phyloP scores from a whole-genome alignment of 2,113 vertebrate species.

The Amia ocellicauda region DNA sequence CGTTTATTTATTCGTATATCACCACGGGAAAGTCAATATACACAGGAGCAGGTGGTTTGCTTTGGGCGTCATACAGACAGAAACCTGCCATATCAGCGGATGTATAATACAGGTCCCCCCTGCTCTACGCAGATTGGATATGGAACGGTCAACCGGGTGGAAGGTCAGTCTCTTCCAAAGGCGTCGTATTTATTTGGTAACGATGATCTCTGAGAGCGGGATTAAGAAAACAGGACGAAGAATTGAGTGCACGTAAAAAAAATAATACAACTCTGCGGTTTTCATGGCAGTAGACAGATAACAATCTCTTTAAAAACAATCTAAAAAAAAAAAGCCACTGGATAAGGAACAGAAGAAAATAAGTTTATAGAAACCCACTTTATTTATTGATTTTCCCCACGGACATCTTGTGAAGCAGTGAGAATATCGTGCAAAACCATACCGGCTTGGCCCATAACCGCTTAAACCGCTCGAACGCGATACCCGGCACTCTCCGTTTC shows the following conservation, averaged over 20 bases:
- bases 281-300: background rate
- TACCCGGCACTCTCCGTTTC: too few species aligned
- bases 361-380: too few species aligned
- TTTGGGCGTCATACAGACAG: too few species aligned
- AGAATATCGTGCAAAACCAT: too few species aligned
- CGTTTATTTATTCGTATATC: too few species aligned
- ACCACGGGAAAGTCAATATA: too few species aligned
- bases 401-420: too few species aligned
- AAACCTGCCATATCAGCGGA: too few species aligned
- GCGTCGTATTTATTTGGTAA: conserved; percentile 9
- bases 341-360: background rate
- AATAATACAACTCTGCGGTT: background rate
- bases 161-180: background rate
- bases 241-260: conserved; percentile 9
- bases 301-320: conserved; percentile 1
- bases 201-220: conserved; percentile 1
- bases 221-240: conserved; percentile 3
- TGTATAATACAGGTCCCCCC: background rate
- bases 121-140: conserved; percentile 2
- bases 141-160: conserved; percentile 1
- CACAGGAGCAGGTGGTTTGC: too few species aligned
- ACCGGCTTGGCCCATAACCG: too few species aligned
- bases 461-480: too few species aligned
- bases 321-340: conserved; percentile 11
- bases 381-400: too few species aligned